phyloP scores from a whole-genome alignment of 1,140 invertebrate genomes.

The Tyrophagus putrescentiae region DNA sequence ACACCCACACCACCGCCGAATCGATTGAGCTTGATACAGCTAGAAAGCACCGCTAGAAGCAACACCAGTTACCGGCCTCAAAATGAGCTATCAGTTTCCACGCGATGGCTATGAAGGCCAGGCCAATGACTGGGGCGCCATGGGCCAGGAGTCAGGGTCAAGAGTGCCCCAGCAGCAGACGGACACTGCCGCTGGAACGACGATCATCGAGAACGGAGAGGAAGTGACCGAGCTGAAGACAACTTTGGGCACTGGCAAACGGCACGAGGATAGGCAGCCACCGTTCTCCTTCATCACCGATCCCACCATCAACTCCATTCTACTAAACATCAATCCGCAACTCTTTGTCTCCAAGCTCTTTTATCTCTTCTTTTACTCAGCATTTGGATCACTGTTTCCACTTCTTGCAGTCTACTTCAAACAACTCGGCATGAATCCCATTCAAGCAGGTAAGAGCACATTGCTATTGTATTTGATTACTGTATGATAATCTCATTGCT shows the following conservation, averaged over 20 bases:
- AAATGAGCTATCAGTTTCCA: constrained; percentile 13
- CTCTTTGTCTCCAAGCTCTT: constrained; percentile 85
- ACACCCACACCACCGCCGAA: too few relatives aligned
- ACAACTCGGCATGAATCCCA: constrained; percentile 93
- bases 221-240: neutral
- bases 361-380: constrained; percentile 99
- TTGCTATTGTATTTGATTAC: neutral
- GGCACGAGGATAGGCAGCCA: neutral
- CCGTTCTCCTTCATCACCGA: constrained; percentile 15
- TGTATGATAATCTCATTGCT: constrained; percentile 29
- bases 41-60: too few relatives aligned
- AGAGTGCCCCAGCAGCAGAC: neutral
- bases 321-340: constrained; percentile 49
- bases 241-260: neutral
- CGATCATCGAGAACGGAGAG: too few relatives aligned
- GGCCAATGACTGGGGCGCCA: neutral
- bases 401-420: constrained; percentile 97
- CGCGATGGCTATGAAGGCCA: constrained; percentile 1
- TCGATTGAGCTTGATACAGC: too few relatives aligned
- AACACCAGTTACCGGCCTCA: too few relatives aligned
- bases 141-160: neutral
- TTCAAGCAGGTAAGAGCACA: constrained; percentile 63
- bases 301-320: neutral
- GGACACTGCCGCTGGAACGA: neutral
- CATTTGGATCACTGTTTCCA: constrained; percentile 93